These are phyloP conservation scores for Sebastolobus alascanus DNA, from an alignment of 2,797 vertebrate genomes.

Conservation along the genomic window DNA sequence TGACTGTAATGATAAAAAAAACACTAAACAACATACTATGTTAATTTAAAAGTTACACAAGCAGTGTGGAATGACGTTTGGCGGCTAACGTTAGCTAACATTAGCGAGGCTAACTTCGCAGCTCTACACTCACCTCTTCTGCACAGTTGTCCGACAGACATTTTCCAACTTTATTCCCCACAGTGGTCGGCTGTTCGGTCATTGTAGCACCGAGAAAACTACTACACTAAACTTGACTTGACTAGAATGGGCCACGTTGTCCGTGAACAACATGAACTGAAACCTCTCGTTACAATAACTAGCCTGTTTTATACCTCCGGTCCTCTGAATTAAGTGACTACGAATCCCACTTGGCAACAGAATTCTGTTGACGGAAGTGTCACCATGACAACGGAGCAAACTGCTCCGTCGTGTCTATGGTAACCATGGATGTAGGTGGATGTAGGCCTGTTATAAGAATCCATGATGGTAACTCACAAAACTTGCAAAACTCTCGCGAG, in stretches of 20 bases:
- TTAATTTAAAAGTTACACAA: not conserved
- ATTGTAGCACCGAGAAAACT: slow-evolving; percentile 23
- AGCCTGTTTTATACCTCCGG: not conserved
- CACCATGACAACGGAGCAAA: slow-evolving; percentile 61
- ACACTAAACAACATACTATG: not conserved
- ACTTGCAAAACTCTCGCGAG: too few relatives aligned
- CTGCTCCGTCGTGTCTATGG: too few relatives aligned
- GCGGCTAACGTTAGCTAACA: not conserved
- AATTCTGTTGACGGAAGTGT: slow-evolving; percentile 62
- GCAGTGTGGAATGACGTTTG: not conserved
- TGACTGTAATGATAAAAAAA: not conserved
- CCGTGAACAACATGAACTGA: not conserved
- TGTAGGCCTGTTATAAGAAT: too few relatives aligned
- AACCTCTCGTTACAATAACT: not conserved
- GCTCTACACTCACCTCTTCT: slow-evolving; percentile 76
- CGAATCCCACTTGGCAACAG: not conserved
- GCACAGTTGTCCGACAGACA: slow-evolving; percentile 62
- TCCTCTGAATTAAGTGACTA: not conserved
- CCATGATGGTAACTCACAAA: too few relatives aligned
- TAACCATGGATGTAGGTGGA: too few relatives aligned
- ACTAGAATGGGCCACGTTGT: not conserved
- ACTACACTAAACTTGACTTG: not conserved
- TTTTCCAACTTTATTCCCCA: slow-evolving; percentile 18
- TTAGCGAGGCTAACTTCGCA: not conserved
- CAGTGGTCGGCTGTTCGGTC: slow-evolving; percentile 29